A percentile compares a stretch with the other conserved stretches of the same genome.
Evolutionary conservation across 2,888 invertebrate genomes (phyloP).

Genomic region (Thymelicus lineola): DNA sequence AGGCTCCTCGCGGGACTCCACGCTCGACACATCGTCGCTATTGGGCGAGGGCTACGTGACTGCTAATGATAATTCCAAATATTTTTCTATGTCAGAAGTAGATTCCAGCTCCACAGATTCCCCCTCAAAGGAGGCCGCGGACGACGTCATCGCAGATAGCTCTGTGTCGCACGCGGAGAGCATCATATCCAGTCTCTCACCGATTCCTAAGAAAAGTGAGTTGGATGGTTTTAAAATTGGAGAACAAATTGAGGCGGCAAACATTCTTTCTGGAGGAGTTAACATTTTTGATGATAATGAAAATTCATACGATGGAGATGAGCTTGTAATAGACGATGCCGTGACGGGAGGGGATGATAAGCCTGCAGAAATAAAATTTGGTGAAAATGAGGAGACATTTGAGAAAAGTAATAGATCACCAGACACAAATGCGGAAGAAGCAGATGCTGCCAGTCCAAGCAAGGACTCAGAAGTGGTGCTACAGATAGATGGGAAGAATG

Average conservation of each 20-base stretch:
- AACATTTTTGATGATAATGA: conserved; percentile 82
- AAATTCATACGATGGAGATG: conserved; percentile 80
- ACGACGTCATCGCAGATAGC: conserved; percentile 56
- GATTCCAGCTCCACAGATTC: conserved; percentile 71
- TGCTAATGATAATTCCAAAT: conserved; percentile 78
- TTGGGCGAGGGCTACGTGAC: conserved; percentile 74
- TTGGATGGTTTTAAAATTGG: conserved; percentile 73
- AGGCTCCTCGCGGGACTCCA: conserved; percentile 69
- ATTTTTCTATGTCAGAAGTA: conserved; percentile 75
- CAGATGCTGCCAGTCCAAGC: conserved; percentile 59
- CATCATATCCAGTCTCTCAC: conserved; percentile 68
- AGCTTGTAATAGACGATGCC: conserved; percentile 80
- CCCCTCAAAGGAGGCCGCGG: conserved; percentile 64
- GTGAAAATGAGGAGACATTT: conserved; percentile 49
- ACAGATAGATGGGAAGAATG: conserved; percentile 79
- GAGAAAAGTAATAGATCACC: conserved; percentile 51
- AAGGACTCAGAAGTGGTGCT: conserved; percentile 76
- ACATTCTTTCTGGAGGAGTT: conserved; percentile 79
- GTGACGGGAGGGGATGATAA: conserved; percentile 65
- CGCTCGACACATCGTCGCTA: conserved; percentile 70
- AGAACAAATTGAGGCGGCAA: conserved; percentile 78
- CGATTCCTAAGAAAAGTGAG: conserved; percentile 69
- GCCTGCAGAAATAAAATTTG: conserved; percentile 53
- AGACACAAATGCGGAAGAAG: conserved; percentile 54
- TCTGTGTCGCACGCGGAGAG: conserved; percentile 57